phyloP scores from a whole-genome alignment of 1,140 invertebrate species.

The Musca domestica region DNA sequence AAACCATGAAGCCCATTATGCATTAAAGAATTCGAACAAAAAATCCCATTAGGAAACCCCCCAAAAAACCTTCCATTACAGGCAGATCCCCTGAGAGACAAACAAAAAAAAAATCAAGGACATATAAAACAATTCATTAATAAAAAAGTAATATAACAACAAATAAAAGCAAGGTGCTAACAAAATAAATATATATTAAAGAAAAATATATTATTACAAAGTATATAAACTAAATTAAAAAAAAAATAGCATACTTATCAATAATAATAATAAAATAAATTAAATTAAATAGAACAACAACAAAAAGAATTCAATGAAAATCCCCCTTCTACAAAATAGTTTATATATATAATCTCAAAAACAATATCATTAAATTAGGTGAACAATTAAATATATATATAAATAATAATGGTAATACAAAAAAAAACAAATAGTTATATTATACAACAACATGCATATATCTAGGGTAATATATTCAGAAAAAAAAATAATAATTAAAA shows the following conservation, averaged over 20 bases:
- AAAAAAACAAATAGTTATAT: constrained; percentile 10
- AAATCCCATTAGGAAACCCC: not conserved
- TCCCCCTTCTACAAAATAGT: constrained; percentile 9
- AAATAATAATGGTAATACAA: not conserved
- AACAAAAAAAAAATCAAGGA: not conserved
- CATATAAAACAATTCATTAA: not conserved
- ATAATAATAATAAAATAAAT: not conserved
- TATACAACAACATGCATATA: constrained; percentile 12
- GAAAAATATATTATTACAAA: constrained; percentile 2
- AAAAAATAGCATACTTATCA: constrained; percentile 11
- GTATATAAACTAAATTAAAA: constrained; percentile 12
- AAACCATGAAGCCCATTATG: not conserved
- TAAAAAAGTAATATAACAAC: constrained; percentile 24
- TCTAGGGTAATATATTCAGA: constrained; percentile 2
- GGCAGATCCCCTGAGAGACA: not conserved
- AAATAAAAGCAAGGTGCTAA: constrained; percentile 21
- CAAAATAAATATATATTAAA: constrained; percentile 3
- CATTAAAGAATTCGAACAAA: not conserved
- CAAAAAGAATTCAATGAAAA: no score
- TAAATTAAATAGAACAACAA: not conserved
- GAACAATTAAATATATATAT: not conserved
- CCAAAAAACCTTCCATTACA: not conserved
- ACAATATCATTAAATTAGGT: constrained; percentile 15
- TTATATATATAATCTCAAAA: constrained; percentile 17
- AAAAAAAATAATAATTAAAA: constrained; percentile 6